Base-by-base conservation (phyloP, 2,888 invertebrate genomes). In the Dolichomitus sp. region DNA sequence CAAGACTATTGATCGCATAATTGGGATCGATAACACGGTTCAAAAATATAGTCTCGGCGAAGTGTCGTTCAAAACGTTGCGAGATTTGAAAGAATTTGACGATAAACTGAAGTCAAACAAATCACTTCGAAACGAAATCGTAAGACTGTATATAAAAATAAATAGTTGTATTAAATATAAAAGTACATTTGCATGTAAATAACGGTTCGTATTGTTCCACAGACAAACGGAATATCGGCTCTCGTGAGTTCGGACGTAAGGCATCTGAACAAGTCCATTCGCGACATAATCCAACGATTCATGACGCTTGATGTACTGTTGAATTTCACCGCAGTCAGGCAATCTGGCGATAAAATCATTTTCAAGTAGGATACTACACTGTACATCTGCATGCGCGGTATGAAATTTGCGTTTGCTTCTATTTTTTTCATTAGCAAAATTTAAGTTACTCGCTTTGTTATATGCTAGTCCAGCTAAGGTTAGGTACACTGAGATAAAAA, bases 11-110 rank as follows among this genome's bases (percentile, higher is more conserved):
- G 30, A 23, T 48, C 30, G 30, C 30, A 52, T 69, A 50, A 14
- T 17, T 4, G 61, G 61, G n/a, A 73, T 73, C 30, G 61, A 73
- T 48, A 40, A 6, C 19, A 54, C 19, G 3, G 6, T 69, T 4
- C 23, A 69, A 23, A 54, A 69, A 68, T 17, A 68, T 19, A 30
- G 30, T 17, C 37, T 48, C 48, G 45, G 45, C 12, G 68, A 45
- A 30, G 23, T 68, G 17, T 40, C 65, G n/a, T 45, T 68, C 11
- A 19, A n/a, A 68, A 45, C 48, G 3, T 12, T 68, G 12, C 9
- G 23, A 17, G 48, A 68, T 5, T 68, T 68, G 11, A 11, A 19
- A 19, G 68, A 68, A 50, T 68, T 68, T 30, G 68, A 48, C 68
- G 45, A 48, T 6, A 37, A 59, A 14, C 33, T 59, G n/a, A 59